phyloP scores from a whole-genome alignment of 2,888 invertebrate genomes.

The Heptascelio sp. region DNA sequence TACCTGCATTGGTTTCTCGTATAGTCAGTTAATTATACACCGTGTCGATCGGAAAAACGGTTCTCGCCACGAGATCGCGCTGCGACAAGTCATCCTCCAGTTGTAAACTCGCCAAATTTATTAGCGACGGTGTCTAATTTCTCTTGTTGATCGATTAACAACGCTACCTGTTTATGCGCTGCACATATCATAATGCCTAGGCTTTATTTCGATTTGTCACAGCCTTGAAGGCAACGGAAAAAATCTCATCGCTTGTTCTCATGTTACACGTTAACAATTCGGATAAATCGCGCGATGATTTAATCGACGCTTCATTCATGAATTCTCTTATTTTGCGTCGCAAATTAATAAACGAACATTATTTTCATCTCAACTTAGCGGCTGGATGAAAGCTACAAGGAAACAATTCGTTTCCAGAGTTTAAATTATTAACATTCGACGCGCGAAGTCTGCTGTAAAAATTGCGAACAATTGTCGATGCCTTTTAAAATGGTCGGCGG shows the following conservation, averaged over 20 bases:
- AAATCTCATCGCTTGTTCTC: not conserved
- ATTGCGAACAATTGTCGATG: no score
- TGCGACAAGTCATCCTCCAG: constrained; percentile 53
- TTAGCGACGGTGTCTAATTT: constrained; percentile 59
- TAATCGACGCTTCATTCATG: constrained; percentile 11
- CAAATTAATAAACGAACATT: no score
- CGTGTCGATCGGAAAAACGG: constrained; percentile 68
- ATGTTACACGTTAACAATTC: not conserved
- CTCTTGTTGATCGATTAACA: constrained; percentile 59
- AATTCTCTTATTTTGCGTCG: no score
- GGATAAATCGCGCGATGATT: not conserved
- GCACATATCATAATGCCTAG: constrained; percentile 29
- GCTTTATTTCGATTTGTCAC: constrained; percentile 17
- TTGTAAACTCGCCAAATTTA: constrained; percentile 66
- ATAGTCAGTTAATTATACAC: constrained; percentile 69
- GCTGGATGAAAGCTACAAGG: no score
- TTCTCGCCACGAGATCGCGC: constrained; percentile 66
- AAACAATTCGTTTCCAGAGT: no score
- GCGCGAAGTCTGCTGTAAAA: no score
- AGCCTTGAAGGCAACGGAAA: not conserved
- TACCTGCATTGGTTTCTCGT: constrained; percentile 70
- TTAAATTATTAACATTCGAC: no score
- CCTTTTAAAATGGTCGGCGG: no score
- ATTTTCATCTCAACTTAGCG: no score
- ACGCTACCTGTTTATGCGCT: constrained; percentile 45